Evolutionary conservation across 30 jellyfish, hydroid and myxozoan species (phyloP).

Genomic region (Clytia hemisphaerica): DNA sequence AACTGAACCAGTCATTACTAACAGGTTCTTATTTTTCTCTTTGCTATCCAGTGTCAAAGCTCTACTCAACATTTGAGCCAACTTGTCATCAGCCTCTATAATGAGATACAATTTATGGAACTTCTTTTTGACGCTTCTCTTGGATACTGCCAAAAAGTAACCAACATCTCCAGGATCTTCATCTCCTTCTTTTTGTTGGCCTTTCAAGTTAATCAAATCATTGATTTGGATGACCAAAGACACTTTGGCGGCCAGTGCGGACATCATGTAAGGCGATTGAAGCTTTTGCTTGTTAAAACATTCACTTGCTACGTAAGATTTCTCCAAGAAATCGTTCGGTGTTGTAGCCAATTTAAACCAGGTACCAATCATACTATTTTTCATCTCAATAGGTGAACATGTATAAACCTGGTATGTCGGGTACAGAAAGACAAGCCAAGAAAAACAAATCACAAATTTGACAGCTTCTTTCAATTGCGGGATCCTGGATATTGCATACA

Average conservation of each 20-base stretch:
- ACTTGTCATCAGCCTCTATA: conserved; percentile 1
- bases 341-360: conserved; percentile 25
- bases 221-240: conserved; percentile 6
- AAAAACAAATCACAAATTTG: conserved; percentile 11
- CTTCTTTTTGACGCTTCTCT: conserved; percentile 26
- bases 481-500: background rate
- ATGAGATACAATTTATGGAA: conserved; percentile 17
- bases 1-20: conserved; percentile 13
- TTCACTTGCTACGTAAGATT: conserved; percentile 16
- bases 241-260: conserved; percentile 24
- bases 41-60: background rate
- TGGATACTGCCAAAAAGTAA: conserved; percentile 19
- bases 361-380: conserved; percentile 37
- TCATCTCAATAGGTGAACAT: conserved; percentile 33
- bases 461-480: conserved; percentile 1
- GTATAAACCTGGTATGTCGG: conserved; percentile 36
- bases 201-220: conserved; percentile 15
- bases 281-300: conserved; percentile 7
- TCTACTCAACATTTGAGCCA: background rate
- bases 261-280: conserved; percentile 25
- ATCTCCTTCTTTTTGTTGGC: background rate
- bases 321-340: conserved; percentile 11
- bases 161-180: background rate
- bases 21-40: conserved; percentile 18
- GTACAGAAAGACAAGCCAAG: conserved; percentile 20